Evolutionary conservation across 2,888 invertebrate species (phyloP), one percentile per base, ranked within the genome.

Genomic region (Xestia c-nigrum): DNA sequence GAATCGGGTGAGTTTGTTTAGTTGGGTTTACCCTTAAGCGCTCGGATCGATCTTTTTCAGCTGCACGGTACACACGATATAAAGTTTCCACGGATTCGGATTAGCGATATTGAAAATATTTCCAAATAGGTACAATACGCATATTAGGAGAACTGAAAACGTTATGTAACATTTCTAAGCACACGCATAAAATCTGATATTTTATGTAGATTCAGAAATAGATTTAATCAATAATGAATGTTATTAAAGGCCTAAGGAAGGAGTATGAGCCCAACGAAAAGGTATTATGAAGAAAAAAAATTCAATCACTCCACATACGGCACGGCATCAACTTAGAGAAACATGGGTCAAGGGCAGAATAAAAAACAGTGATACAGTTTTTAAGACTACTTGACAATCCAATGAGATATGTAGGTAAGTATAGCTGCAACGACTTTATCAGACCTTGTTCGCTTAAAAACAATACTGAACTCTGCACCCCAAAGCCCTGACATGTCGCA

Each of bases 31-130:
- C 90, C 89, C 90, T 91, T 90, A 91, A 88, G 87, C 86, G 90
- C 88, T 87, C 87, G 90, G 92, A 95, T 96, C 95, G 95, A 96
- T 96, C 92, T 92, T 90, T 83, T 85, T 86, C 85, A 85, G 84
- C 80, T 78, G 74, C 70, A 74, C 5, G 79, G 74, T 87, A 72
- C 74, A 91, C 91, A 92, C 63, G 93, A 81, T 85, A 87, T 81
- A 46, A 79, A 31, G 71, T 91, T 90, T 92, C 81, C 88, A 73
- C 69, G 67, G 88, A 87, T 72, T 63, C 3, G 72, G 83, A 67
- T 75, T 47, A 31, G 63, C 10, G 16, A 24, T n/a, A 16, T 2
- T 5, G 14, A 10, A 24, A 46, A 6, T 24, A 38, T 46, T 52
- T 43, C 5, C 61, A 43, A 6, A 31, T n/a, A n/a, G n/a, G n/a